These are phyloP conservation scores for Porites cylindrica DNA, from an alignment of 92 coral and sea anemone species.

Conservation along the genomic window DNA sequence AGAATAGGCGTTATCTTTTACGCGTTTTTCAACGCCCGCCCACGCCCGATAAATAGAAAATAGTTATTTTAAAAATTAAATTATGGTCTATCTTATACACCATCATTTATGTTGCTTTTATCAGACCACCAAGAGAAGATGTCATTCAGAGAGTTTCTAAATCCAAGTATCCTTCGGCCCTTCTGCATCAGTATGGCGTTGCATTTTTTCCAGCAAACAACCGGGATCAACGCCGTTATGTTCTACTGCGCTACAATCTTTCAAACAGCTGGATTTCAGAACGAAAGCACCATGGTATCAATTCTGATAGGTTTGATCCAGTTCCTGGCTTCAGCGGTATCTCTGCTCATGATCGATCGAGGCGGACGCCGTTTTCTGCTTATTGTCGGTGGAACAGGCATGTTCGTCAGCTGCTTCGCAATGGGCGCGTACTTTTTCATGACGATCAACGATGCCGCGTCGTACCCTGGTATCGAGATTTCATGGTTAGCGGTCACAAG, in stretches of 20 bases:
- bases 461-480: conserved; percentile 28
- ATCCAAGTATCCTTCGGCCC: conserved; percentile 79
- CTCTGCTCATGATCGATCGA: conserved; percentile 83
- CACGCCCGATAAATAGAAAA: too few species aligned
- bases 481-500: conserved; percentile 82
- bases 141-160: conserved; percentile 71
- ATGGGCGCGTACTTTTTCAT: conserved; percentile 72
- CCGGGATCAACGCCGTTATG: conserved; percentile 92
- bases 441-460: conserved; percentile 26
- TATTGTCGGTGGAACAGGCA: conserved; percentile 69
- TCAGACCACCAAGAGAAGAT: conserved; percentile 47
- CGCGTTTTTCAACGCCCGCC: too few species aligned
- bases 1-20: too few species aligned
- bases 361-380: conserved; percentile 91
- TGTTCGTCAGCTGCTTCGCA: conserved; percentile 74
- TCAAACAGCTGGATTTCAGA: conserved; percentile 76
- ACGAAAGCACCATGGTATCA: conserved; percentile 78
- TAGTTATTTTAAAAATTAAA: too few species aligned
- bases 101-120: neutral
- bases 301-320: conserved; percentile 84
- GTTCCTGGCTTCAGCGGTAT: conserved; percentile 69
- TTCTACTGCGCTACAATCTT: conserved; percentile 91
- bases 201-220: conserved; percentile 85
- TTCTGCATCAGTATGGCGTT: conserved; percentile 77
- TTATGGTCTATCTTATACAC: too few species aligned